Percentiles rank a stretch among this genome's conserved stretches.
phyloP scores from a whole-genome alignment of 2,888 invertebrate genomes.

The Chaetogeoica ovagalla region DNA sequence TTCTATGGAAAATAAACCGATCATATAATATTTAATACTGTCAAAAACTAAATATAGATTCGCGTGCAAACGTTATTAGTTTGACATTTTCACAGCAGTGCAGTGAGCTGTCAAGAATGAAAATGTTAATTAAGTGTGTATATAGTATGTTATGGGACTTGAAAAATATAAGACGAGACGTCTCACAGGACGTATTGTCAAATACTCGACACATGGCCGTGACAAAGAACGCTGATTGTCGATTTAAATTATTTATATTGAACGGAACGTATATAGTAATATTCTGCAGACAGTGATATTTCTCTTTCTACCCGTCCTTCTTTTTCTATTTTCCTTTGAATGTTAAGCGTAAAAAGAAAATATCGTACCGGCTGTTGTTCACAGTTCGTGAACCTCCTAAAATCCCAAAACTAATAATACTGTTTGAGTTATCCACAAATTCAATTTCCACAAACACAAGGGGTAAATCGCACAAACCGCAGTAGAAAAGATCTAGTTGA shows the following conservation, averaged over 20 bases:
- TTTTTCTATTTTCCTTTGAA: neutral
- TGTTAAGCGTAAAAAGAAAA: slow-evolving; percentile 9
- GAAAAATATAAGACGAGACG: too few relatives aligned
- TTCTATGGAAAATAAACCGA: too few relatives aligned
- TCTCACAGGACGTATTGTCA: too few relatives aligned
- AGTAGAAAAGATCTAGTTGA: slow-evolving; percentile 25
- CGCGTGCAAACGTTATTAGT: too few relatives aligned
- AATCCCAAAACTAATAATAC: slow-evolving; percentile 4
- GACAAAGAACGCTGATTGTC: too few relatives aligned
- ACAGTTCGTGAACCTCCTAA: slow-evolving; percentile 25
- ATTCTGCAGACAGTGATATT: neutral
- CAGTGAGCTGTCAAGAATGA: too few relatives aligned
- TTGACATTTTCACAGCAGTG: too few relatives aligned
- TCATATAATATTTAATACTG: too few relatives aligned
- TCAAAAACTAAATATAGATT: too few relatives aligned
- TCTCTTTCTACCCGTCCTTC: neutral
- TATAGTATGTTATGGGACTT: too few relatives aligned
- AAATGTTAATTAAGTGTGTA: too few relatives aligned
- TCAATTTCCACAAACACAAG: slow-evolving; percentile 22
- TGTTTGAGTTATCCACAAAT: slow-evolving; percentile 1
- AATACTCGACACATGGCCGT: too few relatives aligned
- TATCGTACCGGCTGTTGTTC: slow-evolving; percentile 21
- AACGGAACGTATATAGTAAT: neutral
- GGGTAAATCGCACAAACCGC: slow-evolving; percentile 37
- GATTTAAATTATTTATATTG: slow-evolving; percentile 2